phyloP scores from a whole-genome alignment of 2,888 invertebrate genomes.

The Perizoma affinitatum region DNA sequence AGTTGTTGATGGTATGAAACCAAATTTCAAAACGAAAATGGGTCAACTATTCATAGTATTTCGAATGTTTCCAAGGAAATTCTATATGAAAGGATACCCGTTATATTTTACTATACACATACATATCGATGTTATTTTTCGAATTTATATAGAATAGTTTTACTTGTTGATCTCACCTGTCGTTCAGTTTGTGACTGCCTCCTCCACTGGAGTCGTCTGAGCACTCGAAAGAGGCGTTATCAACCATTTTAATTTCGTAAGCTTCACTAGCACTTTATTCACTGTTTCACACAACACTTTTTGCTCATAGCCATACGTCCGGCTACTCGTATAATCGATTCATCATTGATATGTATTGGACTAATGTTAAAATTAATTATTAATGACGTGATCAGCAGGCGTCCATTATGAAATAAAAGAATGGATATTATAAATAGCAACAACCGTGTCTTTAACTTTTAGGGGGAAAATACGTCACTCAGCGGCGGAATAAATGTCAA shows the following conservation, averaged over 20 bases:
- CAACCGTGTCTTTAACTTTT: neutral
- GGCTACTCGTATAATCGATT: neutral
- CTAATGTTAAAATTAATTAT: neutral
- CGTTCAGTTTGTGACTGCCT: conserved; percentile 44
- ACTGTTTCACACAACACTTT: conserved; percentile 27
- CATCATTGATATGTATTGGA: neutral
- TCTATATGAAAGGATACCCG: no score
- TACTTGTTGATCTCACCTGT: conserved; percentile 58
- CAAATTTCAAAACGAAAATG: conserved; percentile 17
- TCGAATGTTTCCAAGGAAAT: no score
- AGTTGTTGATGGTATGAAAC: neutral
- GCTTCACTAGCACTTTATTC: conserved; percentile 33
- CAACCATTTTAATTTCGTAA: conserved; percentile 63
- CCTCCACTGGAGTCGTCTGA: conserved; percentile 75
- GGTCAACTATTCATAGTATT: conserved; percentile 2
- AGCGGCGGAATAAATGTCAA: neutral
- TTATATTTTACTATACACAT: no score
- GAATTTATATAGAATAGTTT: neutral
- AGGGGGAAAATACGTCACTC: neutral
- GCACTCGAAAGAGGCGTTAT: conserved; percentile 75
- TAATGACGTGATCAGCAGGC: neutral
- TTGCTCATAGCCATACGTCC: conserved; percentile 6
- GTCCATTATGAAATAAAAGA: neutral
- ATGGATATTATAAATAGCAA: neutral
- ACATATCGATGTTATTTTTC: no score